Percentiles rank a stretch among this genome's conserved stretches.
Evolutionary conservation across 2,797 vertebrate species (phyloP).

Genomic region (Benthosema pterotum): DNA sequence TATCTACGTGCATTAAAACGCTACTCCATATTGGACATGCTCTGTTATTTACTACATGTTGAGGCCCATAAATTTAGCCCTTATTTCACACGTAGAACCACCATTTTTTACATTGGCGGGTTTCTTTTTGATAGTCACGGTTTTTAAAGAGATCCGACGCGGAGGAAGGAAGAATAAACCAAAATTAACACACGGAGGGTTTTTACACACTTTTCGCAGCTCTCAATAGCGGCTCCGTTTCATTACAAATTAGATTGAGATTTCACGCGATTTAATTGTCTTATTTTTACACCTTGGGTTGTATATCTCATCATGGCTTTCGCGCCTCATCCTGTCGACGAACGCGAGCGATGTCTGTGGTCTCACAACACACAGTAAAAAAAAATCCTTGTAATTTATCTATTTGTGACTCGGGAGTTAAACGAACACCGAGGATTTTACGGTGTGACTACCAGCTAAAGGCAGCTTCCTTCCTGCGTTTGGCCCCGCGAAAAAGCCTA

Average conservation of each 20-base stretch:
- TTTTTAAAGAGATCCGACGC: conserved; percentile 33
- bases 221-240: conserved; percentile 46
- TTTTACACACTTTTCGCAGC: conserved; percentile 36
- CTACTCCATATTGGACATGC: conserved; percentile 44
- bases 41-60: conserved; percentile 52
- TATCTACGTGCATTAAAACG: conserved; percentile 48
- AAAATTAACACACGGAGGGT: conserved; percentile 27
- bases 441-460: conserved; percentile 74
- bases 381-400: too few relatives aligned
- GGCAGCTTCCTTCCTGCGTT: conserved; percentile 78
- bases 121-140: conserved; percentile 15
- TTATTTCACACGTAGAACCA: conserved; percentile 53
- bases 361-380: conserved; percentile 13
- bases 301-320: conserved; percentile 54
- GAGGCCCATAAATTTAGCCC: conserved; percentile 50
- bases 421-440: too few relatives aligned
- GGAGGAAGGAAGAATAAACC: conserved; percentile 20
- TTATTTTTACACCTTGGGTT: conserved; percentile 57
- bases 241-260: conserved; percentile 38
- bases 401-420: too few relatives aligned
- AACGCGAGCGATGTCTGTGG: too few relatives aligned
- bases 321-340: conserved; percentile 52
- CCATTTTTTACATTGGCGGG: conserved; percentile 41
- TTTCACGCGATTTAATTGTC: conserved; percentile 41
- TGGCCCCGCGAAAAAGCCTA: conserved; percentile 87